These are phyloP conservation scores for Pararge aegeria DNA, from an alignment of 1,140 invertebrate genomes.

Conservation along the genomic window DNA sequence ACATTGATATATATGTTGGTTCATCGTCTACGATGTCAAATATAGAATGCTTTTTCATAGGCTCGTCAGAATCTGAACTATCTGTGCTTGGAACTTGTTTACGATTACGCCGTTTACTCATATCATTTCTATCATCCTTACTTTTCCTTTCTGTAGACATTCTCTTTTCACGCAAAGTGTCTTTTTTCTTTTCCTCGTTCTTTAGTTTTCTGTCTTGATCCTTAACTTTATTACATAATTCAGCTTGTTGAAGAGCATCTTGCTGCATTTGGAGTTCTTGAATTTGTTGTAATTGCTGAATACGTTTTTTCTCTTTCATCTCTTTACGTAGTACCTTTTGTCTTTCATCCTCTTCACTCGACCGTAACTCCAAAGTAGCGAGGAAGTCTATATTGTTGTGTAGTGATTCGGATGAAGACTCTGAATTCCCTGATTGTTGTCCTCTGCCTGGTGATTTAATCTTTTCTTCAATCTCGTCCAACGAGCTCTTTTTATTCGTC, in stretches of 20 bases:
- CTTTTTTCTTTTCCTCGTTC: constrained; percentile 75
- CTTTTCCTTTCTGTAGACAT: constrained; percentile 79
- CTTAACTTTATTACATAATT: constrained; percentile 58
- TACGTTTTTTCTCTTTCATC: constrained; percentile 79
- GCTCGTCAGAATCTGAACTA: constrained; percentile 86
- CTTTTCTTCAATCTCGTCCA: constrained; percentile 46
- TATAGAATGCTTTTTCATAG: constrained; percentile 91
- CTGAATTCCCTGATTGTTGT: constrained; percentile 20
- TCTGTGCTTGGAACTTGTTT: constrained; percentile 81
- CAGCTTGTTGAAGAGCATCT: constrained; percentile 64
- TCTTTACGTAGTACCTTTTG: constrained; percentile 79
- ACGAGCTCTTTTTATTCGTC: constrained; percentile 41
- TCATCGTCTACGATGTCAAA: constrained; percentile 95
- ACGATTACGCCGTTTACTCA: constrained; percentile 72
- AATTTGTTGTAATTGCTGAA: constrained; percentile 78
- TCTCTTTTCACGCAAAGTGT: constrained; percentile 71
- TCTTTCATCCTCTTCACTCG: constrained; percentile 80
- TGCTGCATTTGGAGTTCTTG: constrained; percentile 77
- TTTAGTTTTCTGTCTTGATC: constrained; percentile 71
- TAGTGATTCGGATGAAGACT: constrained; percentile 44
- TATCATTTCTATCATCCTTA: constrained; percentile 73
- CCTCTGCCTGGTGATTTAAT: neutral
- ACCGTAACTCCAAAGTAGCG: constrained; percentile 81
- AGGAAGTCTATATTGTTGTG: constrained; percentile 84
- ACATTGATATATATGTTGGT: constrained; percentile 97